Evolutionary conservation across 1,140 invertebrate genomes (phyloP).

Genomic region (Pectinophora gossypiella): DNA sequence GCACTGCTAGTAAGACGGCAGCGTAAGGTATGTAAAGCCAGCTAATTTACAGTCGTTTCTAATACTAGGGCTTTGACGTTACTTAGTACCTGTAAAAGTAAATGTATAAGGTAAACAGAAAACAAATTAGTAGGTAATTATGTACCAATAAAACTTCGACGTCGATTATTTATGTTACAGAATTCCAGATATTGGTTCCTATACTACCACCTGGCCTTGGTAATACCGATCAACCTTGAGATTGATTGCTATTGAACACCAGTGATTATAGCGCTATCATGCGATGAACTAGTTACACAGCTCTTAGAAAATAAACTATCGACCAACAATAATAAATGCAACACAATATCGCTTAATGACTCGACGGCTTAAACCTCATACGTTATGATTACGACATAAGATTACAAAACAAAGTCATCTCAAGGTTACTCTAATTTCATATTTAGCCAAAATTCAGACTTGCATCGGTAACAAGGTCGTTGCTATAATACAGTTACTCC

Average conservation of each 20-base stretch:
- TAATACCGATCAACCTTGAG: constrained; percentile 14
- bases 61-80: no score
- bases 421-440: constrained; percentile 16
- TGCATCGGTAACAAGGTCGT: constrained; percentile 4
- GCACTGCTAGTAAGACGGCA: no score
- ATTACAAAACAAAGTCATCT: constrained; percentile 6
- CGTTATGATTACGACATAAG: constrained; percentile 1
- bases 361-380: neutral
- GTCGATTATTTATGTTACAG: no score
- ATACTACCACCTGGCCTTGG: neutral
- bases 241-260: constrained; percentile 17
- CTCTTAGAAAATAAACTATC: no score
- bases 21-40: no score
- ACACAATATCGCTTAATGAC: neutral
- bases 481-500: neutral
- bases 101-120: no score
- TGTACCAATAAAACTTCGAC: no score
- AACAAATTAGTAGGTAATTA: no score
- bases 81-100: no score
- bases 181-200: neutral
- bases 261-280: constrained; percentile 8
- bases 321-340: neutral
- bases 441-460: constrained; percentile 6
- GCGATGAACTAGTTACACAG: constrained; percentile 4
- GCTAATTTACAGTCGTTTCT: no score